Conservation (phyloP, 2,113 vertebrate species). For the Brevimyrus niger region DNA sequence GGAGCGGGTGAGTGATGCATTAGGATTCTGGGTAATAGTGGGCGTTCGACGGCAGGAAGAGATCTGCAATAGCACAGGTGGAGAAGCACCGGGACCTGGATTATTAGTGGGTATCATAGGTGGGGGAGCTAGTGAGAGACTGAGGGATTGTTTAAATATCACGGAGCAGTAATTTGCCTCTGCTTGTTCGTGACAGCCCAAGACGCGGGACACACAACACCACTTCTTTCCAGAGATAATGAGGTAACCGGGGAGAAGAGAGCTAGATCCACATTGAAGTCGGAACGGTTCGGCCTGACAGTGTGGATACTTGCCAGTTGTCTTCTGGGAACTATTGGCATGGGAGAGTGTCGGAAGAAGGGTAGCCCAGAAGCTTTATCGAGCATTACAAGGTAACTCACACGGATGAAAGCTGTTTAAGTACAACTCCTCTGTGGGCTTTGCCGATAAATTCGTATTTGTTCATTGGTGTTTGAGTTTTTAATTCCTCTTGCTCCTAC, state of each 20-base stretch:
- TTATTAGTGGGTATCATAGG: not conserved
- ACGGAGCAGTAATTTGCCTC: not conserved
- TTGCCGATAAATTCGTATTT: not conserved
- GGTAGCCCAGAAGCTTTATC: not conserved
- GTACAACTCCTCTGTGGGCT: not conserved
- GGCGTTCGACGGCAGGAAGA: not conserved
- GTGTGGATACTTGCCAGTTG: not conserved
- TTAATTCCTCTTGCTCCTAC: not conserved
- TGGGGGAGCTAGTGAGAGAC: not conserved
- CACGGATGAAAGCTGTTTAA: not conserved
- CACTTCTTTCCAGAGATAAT: not conserved
- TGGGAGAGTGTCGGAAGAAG: not conserved
- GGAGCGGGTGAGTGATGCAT: not conserved
- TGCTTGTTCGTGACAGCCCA: not conserved
- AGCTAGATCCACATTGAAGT: not conserved
- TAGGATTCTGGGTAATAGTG: not conserved
- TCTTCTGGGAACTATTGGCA: not conserved
- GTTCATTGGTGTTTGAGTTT: not conserved
- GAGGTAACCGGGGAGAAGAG: not conserved
- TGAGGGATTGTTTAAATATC: not conserved
- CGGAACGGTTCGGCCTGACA: not conserved
- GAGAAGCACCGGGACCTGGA: not conserved
- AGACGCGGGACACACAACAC: not conserved
- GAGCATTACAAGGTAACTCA: not conserved
- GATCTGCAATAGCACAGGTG: not conserved